Base-by-base conservation (phyloP, 2,113 vertebrate genomes). In the Cairina moschata region DNA sequence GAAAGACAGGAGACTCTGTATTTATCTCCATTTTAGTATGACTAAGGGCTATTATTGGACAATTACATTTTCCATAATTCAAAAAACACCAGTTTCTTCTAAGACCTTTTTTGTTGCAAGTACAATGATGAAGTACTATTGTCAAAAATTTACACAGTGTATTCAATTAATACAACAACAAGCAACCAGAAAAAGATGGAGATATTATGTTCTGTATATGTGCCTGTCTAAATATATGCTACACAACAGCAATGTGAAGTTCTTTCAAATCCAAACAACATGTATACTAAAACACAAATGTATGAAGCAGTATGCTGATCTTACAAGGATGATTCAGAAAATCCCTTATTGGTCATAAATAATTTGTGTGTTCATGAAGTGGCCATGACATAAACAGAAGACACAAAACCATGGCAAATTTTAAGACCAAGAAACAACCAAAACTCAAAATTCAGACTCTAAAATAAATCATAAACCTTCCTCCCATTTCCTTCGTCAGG, bases 301-400 rank as follows among this genome's bases (percentile, higher is more conserved):
- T 31, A 14, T 36, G 74, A 56, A 74, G 17, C 17, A 36, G 38
- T 9, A 8, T 18, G 36, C 42, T 76, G 38, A 28, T 59, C 11
- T 44, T 44, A 36, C 15, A 62, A 46, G 63, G 28, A 38, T 55
- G 40, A 38, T 14, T 66, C 56, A 63, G 32, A 34, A 78, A 48
- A 71, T 42, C 28, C 17, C 59, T 83, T 71, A 36, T 1, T n/a
- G 8, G 22, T 74, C 17, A 20, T 14, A 76, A 79, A 28, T 15
- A 36, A n/a, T 0, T 56, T 7, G 23, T 52, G 7, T 42, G 68
- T 60, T 44, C 46, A 44, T 36, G 38, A 46, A 86, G 10, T 3
- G 9, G 5, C 13, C 55, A 84, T 3, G 1, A 84, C 84, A 58
- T 29, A 72, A 74, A 46, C 0, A 0, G 44, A 71, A 63, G 59